These are phyloP conservation scores for Notolepis coatsorum DNA, from an alignment of 2,797 vertebrate species.

Conservation along the genomic window DNA sequence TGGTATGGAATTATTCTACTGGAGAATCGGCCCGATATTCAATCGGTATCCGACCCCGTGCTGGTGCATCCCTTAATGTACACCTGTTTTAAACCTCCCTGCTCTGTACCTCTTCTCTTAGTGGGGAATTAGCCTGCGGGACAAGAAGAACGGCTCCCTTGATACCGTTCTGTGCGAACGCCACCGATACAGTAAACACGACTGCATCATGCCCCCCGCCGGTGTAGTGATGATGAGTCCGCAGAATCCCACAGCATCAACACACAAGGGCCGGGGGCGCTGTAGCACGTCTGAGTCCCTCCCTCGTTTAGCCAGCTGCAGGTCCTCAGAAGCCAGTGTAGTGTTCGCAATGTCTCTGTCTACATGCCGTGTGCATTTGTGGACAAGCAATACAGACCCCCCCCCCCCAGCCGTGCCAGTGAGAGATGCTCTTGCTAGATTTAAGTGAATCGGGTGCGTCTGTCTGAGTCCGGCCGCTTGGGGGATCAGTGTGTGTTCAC, in stretches of 20 bases:
- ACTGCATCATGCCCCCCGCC: constrained; percentile 36
- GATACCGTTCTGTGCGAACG: neutral
- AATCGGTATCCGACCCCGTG: too few species aligned
- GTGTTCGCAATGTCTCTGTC: too few species aligned
- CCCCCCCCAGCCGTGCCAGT: constrained; percentile 13
- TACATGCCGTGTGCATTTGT: neutral
- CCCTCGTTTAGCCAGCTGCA: constrained; percentile 10
- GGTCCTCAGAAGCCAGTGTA: neutral
- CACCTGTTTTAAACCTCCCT: constrained; percentile 51
- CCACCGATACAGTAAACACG: constrained; percentile 38
- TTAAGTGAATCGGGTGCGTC: constrained; percentile 21
- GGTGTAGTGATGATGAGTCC: constrained; percentile 65
- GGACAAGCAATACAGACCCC: neutral
- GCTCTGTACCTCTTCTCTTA: too few species aligned
- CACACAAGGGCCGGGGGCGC: constrained; percentile 55
- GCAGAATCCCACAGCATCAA: constrained; percentile 58
- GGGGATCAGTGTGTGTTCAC: constrained; percentile 41
- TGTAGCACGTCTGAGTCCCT: constrained; percentile 8
- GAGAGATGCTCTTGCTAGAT: constrained; percentile 38
- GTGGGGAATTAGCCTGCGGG: too few species aligned
- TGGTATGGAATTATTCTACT: too few species aligned
- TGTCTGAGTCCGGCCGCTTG: constrained; percentile 45
- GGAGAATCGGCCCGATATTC: too few species aligned
- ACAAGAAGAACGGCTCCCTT: constrained; percentile 52
- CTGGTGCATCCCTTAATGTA: too few species aligned